Evolutionary conservation across 2,113 vertebrate species (phyloP), one percentile per base, ranked within the genome.

Genomic region (Garra rufa): DNA sequence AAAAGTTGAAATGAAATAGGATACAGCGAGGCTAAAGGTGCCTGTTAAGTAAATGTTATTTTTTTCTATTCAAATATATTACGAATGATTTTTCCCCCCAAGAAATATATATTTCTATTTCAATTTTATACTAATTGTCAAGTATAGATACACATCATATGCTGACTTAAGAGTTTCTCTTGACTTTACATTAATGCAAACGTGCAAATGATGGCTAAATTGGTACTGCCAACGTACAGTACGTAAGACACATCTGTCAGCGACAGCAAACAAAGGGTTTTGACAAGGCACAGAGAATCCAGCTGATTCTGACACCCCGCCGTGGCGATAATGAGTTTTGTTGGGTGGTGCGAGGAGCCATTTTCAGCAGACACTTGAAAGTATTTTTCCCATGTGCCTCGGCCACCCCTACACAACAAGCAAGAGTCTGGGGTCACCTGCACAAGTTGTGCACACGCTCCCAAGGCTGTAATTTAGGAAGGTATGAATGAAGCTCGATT

Each of bases 401-500:
- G 34, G 9, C 38, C 38, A 81, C 34, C 30, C 15, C 48, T 30
- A 48, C 63, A 69, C 14, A 44, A 30, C 78, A 63, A 65, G 30
- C 13, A 41, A n/a, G 17, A 76, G 70, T 38, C 21, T 63, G 63
- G 76, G 86, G 70, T 87, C 83, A 82, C 52, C 76, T 71, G 55
- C 44, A 59, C 44, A 67, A 79, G 84, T 79, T 59, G 30, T 24
- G 57, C 55, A 55, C 83, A 82, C 76, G 46, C 82, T 85, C 85
- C 41, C 76, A 63, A 43, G 77, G 83, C 84, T 82, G 83, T 88
- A 85, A 89, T 90, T 90, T 90, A 67, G 48, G 71, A 57, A 76
- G 52, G 48, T 77, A 48, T 87, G 87, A 91, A 90, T 85, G 83
- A 83, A 82, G 71, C 63, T 89, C 71, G 83, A 88, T 88, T 87